These are phyloP conservation scores for Dipodomys merriami DNA, from an alignment of 2,113 vertebrate species.

Conservation along the genomic window DNA sequence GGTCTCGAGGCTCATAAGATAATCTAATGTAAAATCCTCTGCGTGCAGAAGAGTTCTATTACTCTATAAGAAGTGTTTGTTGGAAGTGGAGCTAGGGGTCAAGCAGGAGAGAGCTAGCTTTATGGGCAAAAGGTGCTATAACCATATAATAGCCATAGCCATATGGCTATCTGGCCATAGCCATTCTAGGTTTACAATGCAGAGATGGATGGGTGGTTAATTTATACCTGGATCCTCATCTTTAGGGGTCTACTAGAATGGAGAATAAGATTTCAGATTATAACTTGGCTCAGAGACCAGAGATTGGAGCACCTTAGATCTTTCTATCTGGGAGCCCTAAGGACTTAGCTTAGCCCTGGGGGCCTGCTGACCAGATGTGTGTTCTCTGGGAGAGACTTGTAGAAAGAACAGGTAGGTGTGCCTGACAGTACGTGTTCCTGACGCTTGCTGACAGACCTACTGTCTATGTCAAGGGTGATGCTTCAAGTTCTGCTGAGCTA, in stretches of 20 bases:
- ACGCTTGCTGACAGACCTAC: neutral
- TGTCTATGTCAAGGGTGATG: neutral
- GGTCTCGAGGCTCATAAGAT: neutral
- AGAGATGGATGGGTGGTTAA: neutral
- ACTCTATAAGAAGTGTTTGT: constrained; percentile 4
- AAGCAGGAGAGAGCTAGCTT: no score
- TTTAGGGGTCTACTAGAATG: neutral
- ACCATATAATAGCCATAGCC: no score
- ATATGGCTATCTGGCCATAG: neutral
- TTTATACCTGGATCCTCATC: neutral
- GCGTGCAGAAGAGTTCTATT: constrained; percentile 13
- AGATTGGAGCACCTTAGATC: neutral
- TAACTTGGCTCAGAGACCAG: neutral
- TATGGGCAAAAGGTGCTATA: no score
- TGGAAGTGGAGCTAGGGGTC: no score
- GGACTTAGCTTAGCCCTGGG: neutral
- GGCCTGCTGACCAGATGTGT: neutral
- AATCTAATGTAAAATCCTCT: constrained; percentile 29
- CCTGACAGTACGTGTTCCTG: neutral
- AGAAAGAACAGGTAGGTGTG: neutral
- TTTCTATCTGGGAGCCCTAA: neutral
- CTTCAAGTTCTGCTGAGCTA: neutral
- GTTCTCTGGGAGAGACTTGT: neutral
- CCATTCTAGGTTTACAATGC: constrained; percentile 8
- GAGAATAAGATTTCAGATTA: constrained; percentile 47